Evolutionary conservation across 2,888 invertebrate genomes (phyloP), one percentile per base, ranked within the genome.

Genomic region (Gastracanthus pulcherrimus): DNA sequence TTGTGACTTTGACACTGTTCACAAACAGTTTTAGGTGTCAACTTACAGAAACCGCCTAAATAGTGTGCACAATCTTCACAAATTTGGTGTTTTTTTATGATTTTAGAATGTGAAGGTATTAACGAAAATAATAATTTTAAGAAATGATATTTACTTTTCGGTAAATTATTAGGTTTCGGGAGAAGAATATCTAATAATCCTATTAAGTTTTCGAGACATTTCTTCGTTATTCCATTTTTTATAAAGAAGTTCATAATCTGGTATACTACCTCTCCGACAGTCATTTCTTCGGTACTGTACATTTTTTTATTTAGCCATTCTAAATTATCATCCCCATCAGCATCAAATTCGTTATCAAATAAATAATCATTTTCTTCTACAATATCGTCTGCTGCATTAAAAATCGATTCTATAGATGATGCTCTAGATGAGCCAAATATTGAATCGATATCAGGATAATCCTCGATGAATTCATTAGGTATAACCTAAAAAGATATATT

Each of bases 91-190:
- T 66, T 82, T 38, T 34, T 74, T 16, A 82, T 48, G 11, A 69
- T 26, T 0, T 76, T 19, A 4, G 29, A 26, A 31, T n/a, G n/a
- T n/a, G 69, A 19, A 2, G 83, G 82, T 23, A 80, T 36, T 1
- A 77, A 34, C 45, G 45, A 11, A 55, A 58, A 66, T 71, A 82
- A 41, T 29, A 82, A 58, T 80, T 80, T 76, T 6, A 69, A 48
- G 11, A 83, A 72, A 19, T 7, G 11, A 67, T 82, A 48, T 29
- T 55, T 69, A 29, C 26, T 77, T 75, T 48, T 72, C 13, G 70
- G 77, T 19, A 83, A 34, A 72, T 79, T 76, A 55, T 83, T 82
- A 41, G 45, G 74, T 51, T 82, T 31, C 2, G 83, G 82, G 36
- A 82, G 62, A 19, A 83, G 2, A 19, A 38, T 5, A 31, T 45